Evolutionary conservation across 2,113 vertebrate genomes (phyloP).

Genomic region (Procavia capensis): DNA sequence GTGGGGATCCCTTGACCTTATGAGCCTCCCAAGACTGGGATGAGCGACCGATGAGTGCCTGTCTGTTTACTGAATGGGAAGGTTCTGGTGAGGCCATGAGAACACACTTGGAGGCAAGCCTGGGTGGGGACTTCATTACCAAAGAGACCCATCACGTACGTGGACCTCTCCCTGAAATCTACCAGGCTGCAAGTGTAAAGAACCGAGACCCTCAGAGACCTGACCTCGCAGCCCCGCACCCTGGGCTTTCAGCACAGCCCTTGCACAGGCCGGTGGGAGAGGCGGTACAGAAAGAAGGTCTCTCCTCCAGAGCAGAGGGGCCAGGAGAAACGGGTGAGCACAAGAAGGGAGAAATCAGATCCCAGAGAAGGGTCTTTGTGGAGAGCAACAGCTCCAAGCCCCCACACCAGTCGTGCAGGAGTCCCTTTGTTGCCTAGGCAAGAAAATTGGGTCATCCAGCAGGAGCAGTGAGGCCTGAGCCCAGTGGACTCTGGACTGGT

Average conservation of each 20-base stretch:
- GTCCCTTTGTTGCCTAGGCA: not conserved
- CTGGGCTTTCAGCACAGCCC: not conserved
- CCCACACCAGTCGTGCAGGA: not conserved
- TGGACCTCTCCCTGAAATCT: conserved; percentile 86
- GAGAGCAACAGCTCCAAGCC: not conserved
- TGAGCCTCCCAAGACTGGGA: not conserved
- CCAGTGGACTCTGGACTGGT: too few species aligned
- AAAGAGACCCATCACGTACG: conserved; percentile 86
- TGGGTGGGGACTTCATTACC: conserved; percentile 85
- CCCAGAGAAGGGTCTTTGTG: not conserved
- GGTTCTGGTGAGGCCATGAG: not conserved
- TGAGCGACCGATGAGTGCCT: not conserved
- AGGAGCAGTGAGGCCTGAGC: too few species aligned
- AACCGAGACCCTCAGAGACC: conserved; percentile 82
- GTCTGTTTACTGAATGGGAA: not conserved
- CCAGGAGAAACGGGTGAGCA: not conserved
- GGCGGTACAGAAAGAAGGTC: not conserved
- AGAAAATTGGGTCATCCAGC: not conserved
- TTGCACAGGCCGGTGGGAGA: not conserved
- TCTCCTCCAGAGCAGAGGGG: not conserved
- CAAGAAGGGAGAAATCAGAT: not conserved
- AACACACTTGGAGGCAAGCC: not conserved
- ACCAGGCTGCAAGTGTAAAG: conserved; percentile 87
- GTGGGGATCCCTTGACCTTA: not conserved
- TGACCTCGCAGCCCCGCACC: not conserved